Percentiles rank a stretch among this genome's conserved stretches.
These are phyloP conservation scores for Callorhinus ursinus DNA, from an alignment of 2,113 vertebrate genomes.

Conservation along the genomic window DNA sequence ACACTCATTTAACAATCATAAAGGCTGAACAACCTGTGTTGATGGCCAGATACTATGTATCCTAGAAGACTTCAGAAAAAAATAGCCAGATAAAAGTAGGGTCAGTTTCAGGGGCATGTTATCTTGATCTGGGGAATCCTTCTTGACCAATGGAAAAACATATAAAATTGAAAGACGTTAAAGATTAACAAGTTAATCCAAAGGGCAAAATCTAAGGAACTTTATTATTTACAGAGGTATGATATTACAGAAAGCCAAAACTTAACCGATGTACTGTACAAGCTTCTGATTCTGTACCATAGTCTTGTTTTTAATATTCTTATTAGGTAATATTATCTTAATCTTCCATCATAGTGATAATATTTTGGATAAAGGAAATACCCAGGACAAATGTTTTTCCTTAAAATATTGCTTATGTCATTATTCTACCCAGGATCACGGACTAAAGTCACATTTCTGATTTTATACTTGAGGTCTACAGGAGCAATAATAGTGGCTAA, in stretches of 20 bases:
- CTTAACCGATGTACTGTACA: not conserved
- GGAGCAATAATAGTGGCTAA: not conserved
- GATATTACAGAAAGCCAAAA: not conserved
- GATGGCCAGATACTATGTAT: no score
- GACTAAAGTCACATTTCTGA: not conserved
- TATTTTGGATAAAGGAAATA: not conserved
- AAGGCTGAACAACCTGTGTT: no score
- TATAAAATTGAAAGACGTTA: not conserved
- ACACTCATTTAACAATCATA: not conserved
- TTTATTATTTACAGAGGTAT: not conserved
- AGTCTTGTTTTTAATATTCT: not conserved
- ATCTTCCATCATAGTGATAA: not conserved
- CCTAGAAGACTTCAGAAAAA: not conserved
- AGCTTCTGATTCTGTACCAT: not conserved
- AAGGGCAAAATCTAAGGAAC: not conserved
- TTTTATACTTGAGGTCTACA: not conserved
- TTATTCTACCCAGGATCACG: not conserved
- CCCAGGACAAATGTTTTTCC: not conserved
- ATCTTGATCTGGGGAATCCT: not conserved
- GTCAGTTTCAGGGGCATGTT: not conserved
- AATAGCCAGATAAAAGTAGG: not conserved
- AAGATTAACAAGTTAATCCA: not conserved
- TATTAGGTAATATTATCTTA: not conserved
- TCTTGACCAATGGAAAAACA: not conserved
- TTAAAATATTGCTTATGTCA: not conserved